Evolutionary conservation across 2,888 invertebrate genomes (phyloP).

Genomic region (Trissolcus japonicus): DNA sequence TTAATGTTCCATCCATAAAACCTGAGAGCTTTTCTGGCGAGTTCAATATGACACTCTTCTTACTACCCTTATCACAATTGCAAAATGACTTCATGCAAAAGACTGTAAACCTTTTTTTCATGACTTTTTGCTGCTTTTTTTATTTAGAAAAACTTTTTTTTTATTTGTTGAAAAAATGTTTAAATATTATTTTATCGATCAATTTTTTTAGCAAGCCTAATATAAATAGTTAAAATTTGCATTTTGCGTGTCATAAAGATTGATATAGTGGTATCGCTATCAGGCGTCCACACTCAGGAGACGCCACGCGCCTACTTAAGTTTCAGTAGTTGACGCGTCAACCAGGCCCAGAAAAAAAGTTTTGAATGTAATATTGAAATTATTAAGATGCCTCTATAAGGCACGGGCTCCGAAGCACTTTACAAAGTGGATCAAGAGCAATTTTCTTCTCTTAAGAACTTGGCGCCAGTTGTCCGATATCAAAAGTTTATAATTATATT

Average conservation of each 20-base stretch:
- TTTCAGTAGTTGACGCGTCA: slow-evolving; percentile 41
- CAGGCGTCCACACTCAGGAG: slow-evolving; percentile 22
- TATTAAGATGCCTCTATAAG: slow-evolving; percentile 5
- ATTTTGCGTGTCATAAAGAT: no score
- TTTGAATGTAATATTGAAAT: slow-evolving; percentile 30
- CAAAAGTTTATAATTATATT: no score
- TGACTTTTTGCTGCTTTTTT: neutral
- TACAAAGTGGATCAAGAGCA: slow-evolving; percentile 33
- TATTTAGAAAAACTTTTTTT: no score
- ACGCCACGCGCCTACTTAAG: slow-evolving; percentile 49
- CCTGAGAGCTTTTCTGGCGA: slow-evolving; percentile 14
- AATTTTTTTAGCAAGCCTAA: neutral
- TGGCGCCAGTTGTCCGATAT: no score
- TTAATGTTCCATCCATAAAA: neutral
- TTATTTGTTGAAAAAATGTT: no score
- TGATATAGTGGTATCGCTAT: slow-evolving; percentile 10
- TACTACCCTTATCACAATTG: slow-evolving; percentile 3
- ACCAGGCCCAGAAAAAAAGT: slow-evolving; percentile 24
- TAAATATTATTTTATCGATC: no score
- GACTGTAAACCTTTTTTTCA: neutral
- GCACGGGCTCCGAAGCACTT: slow-evolving; percentile 37
- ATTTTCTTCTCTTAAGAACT: no score
- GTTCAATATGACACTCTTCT: slow-evolving; percentile 18
- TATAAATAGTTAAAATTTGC: neutral
- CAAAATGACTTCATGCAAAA: neutral